These are phyloP conservation scores for Hydractinia symbiolongicarpus DNA, from an alignment of 30 jellyfish, hydroid and myxozoan species.

Conservation along the genomic window DNA sequence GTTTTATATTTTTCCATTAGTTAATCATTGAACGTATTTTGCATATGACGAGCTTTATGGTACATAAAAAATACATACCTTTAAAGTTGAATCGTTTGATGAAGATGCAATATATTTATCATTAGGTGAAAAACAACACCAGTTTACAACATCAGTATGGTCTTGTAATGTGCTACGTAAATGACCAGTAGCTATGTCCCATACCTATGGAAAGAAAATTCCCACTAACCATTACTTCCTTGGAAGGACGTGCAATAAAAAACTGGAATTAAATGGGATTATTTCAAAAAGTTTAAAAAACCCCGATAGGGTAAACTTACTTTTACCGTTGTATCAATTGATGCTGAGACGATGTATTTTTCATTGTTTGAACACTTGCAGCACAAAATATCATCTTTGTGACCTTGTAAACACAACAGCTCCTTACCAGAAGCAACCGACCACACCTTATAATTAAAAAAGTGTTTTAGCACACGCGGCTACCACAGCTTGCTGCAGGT, in stretches of 20 bases:
- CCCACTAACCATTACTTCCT: neutral
- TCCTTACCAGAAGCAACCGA: constrained; percentile 45
- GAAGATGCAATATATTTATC: constrained; percentile 60
- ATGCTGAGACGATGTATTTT: constrained; percentile 36
- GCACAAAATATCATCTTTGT: constrained; percentile 64
- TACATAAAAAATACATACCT: constrained; percentile 34
- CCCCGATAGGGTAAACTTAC: constrained; percentile 12
- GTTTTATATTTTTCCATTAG: too few relatives aligned
- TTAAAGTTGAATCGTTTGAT: constrained; percentile 55
- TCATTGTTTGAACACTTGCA: constrained; percentile 43
- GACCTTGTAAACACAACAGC: constrained; percentile 46
- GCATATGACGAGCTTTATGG: too few relatives aligned
- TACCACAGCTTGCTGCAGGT: too few relatives aligned
- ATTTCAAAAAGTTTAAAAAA: too few relatives aligned
- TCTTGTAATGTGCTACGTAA: constrained; percentile 37
- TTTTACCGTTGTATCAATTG: constrained; percentile 53
- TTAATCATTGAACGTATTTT: too few relatives aligned
- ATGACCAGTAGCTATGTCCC: constrained; percentile 44
- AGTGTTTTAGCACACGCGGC: too few relatives aligned
- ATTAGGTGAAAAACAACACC: constrained; percentile 86
- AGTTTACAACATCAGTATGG: constrained; percentile 66
- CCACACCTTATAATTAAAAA: constrained; percentile 47
- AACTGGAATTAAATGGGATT: too few relatives aligned
- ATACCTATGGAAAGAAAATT: constrained; percentile 37
- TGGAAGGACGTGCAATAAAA: too few relatives aligned